Percentiles rank a stretch among this genome's conserved stretches.
Conservation (phyloP, 2,888 invertebrate genomes). For the Epsilonema sp. region DNA sequence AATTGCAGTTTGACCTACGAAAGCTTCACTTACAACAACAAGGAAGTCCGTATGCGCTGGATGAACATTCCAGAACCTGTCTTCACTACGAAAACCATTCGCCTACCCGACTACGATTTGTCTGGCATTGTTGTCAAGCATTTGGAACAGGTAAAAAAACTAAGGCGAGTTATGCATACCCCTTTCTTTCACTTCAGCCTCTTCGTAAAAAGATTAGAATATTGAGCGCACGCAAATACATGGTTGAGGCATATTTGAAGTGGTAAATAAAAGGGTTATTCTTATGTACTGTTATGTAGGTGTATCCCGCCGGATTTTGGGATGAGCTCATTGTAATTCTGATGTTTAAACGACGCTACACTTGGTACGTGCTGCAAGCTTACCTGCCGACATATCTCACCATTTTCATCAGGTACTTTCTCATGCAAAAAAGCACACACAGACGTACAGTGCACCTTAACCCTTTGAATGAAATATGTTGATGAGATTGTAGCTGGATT, state of each 20-base stretch:
- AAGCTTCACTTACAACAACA: slow-evolving; percentile 27
- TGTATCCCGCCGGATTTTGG: slow-evolving; percentile 13
- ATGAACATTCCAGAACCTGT: slow-evolving; percentile 12
- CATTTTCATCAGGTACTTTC: slow-evolving; percentile 24
- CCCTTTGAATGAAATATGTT: too few relatives aligned
- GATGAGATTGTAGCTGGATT: too few relatives aligned
- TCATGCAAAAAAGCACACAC: too few relatives aligned
- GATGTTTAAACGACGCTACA: slow-evolving; percentile 20
- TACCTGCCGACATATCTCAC: too few relatives aligned
- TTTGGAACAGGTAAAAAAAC: slow-evolving; percentile 10
- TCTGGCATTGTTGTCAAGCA: slow-evolving; percentile 14
- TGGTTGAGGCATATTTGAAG: too few relatives aligned
- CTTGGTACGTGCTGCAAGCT: too few relatives aligned
- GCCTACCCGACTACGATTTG: slow-evolving; percentile 24
- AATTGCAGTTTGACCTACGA: slow-evolving; percentile 23
- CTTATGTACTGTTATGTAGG: too few relatives aligned
- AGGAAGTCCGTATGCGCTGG: slow-evolving; percentile 26
- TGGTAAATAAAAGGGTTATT: too few relatives aligned
- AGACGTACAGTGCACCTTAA: too few relatives aligned
- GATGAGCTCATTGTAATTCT: slow-evolving; percentile 23
- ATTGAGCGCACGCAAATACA: too few relatives aligned
- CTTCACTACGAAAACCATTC: slow-evolving; percentile 14
- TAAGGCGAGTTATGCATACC: background rate
- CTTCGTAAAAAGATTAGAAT: too few relatives aligned
- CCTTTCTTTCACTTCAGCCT: slow-evolving; percentile 3